Base-by-base conservation (phyloP, 1,140 invertebrate genomes). In the Achroia grisella region DNA sequence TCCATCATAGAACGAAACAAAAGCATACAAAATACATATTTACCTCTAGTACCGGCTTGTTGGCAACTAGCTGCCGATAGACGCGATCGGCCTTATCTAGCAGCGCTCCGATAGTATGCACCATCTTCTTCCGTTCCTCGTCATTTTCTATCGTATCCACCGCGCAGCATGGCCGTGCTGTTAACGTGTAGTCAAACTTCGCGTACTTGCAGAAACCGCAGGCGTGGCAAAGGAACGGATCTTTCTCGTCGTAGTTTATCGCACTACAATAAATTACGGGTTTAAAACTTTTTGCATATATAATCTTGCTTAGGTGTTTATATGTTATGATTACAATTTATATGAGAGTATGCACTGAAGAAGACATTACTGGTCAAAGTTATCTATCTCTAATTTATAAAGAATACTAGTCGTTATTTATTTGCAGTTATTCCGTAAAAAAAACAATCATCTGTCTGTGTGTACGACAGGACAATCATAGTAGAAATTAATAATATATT, bases 171-270 rank as follows among this genome's bases (percentile, higher is more conserved):
- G 95, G 93, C 31, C 95, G 90, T 1, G 94, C 96, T 2, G 93
- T 94, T 36, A 99, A 87, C 8, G 94, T 96, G 71, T 95, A 97
- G 86, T 99, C 98, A 80, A 99, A 98, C 83, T 99, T 98, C n/a
- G 97, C 98, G 86, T 99, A 99, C 86, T 99, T 99, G 87, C 97
- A 99, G 84, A 98, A 99, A 1, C 98, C 98, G 86, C 98, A 99
- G 6, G 97, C 94, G 84, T 99, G 98, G 77, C 98, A 99, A 9
- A 99, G 83, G 89, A 99, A 99, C 1, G 98, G 98, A 88, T 99
- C 98, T 77, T 98, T 98, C 78, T 99, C 97, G 79, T 99, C 98
- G 86, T 99, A 99, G 86, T 99, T 99, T 53, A 99, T 99, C 0
- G 97, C 95, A 10, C 93, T 90, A 69, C 43, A 76, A 67, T 51